These are phyloP conservation scores for Noturus placidus DNA, from an alignment of 2,113 vertebrate species.

Conservation along the genomic window DNA sequence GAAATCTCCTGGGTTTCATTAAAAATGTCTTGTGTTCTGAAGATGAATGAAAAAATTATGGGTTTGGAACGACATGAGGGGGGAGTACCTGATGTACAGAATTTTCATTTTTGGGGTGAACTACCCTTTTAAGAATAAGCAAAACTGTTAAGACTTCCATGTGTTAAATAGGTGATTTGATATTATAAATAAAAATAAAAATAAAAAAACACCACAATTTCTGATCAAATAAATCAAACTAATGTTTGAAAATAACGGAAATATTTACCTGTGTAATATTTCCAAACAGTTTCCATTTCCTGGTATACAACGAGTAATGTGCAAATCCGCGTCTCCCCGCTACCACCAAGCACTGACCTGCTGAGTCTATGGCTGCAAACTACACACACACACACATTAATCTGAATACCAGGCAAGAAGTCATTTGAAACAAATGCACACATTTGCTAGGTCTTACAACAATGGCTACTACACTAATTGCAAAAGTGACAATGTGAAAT, in stretches of 20 bases:
- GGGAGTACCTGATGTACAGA: too few relatives aligned
- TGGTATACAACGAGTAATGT: conserved; percentile 93
- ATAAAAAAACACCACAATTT: not conserved
- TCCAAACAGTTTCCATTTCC: conserved; percentile 99
- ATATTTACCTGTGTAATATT: conserved; percentile 91
- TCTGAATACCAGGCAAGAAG: not conserved
- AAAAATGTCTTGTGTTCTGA: too few relatives aligned
- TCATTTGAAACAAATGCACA: not conserved
- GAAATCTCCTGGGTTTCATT: too few relatives aligned
- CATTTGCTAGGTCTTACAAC: not conserved
- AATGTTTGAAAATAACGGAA: not conserved
- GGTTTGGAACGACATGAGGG: too few relatives aligned
- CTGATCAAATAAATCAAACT: not conserved
- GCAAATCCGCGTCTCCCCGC: conserved; percentile 96
- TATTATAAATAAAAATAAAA: not conserved
- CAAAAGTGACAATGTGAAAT: not conserved
- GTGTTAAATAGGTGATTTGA: not conserved
- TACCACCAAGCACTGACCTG: conserved; percentile 92
- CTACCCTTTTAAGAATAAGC: too few relatives aligned
- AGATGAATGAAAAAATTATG: too few relatives aligned
- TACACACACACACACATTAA: conserved; percentile 58
- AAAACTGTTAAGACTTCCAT: not conserved
- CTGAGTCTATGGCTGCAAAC: conserved; percentile 95
- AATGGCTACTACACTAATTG: not conserved
- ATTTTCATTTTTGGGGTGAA: too few relatives aligned